Conservation (phyloP, 1,140 invertebrate genomes). For the Ectropis grisescens region DNA sequence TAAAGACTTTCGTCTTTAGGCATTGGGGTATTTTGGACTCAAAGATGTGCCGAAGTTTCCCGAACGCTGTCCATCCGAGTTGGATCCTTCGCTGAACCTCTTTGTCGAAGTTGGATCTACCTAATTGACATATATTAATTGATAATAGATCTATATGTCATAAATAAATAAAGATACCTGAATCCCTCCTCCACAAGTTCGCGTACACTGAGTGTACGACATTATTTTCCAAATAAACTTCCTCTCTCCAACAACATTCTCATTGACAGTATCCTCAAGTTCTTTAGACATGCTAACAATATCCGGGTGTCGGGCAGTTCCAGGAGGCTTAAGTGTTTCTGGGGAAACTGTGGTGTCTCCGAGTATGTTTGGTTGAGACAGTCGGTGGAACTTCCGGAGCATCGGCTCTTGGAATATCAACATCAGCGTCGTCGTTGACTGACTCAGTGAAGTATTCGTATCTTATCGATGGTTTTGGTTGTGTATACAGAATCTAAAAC, state of each 20-base stretch:
- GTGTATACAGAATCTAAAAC: constrained; percentile 82
- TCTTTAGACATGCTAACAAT: constrained; percentile 20
- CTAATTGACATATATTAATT: neutral
- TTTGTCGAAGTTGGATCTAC: no score
- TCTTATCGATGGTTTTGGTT: constrained; percentile 86
- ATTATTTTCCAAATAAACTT: constrained; percentile 84
- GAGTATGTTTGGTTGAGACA: constrained; percentile 33
- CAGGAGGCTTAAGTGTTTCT: no score
- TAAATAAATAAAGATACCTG: constrained; percentile 27
- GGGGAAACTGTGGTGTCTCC: constrained; percentile 49
- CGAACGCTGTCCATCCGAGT: no score
- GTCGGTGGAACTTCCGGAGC: constrained; percentile 20
- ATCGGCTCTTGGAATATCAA: constrained; percentile 27
- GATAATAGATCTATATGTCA: neutral
- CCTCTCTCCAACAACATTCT: constrained; percentile 60
- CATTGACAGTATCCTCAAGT: constrained; percentile 25
- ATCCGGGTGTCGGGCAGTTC: constrained; percentile 26
- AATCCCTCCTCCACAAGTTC: constrained; percentile 85
- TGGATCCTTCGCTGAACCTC: no score
- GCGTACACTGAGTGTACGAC: constrained; percentile 82
- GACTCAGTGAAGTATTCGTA: constrained; percentile 83
- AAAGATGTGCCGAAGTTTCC: no score
- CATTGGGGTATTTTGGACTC: no score
- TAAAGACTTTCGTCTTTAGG: no score
- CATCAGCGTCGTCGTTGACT: constrained; percentile 35